phyloP scores from a whole-genome alignment of 2,797 vertebrate genomes.

The Hippoglossus hippoglossus region DNA sequence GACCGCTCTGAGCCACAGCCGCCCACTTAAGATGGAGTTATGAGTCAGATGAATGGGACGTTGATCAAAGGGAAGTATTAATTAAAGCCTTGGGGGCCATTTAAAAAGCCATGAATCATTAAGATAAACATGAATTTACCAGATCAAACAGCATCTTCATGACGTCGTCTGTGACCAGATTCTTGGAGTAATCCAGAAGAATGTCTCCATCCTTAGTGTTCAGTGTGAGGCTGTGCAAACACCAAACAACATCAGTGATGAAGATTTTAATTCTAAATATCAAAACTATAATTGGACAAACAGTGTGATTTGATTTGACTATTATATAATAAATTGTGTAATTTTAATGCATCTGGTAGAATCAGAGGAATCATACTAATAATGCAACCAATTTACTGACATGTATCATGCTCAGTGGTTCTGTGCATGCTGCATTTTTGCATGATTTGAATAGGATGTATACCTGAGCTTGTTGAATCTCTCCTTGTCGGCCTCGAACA shows the following conservation, averaged over 20 bases:
- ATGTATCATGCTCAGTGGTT: not conserved
- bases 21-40: not conserved
- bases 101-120: not conserved
- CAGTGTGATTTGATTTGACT: not conserved
- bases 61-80: not conserved
- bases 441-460: not conserved
- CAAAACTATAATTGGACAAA: not conserved
- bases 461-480: constrained; percentile 93
- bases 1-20: too few species aligned
- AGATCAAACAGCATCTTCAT: constrained; percentile 92
- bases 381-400: not conserved
- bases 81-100: not conserved
- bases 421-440: not conserved
- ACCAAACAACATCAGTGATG: constrained; percentile 24
- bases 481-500: constrained; percentile 90
- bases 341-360: not conserved
- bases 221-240: constrained; percentile 85
- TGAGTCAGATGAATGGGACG: not conserved
- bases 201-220: constrained; percentile 92
- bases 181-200: constrained; percentile 97
- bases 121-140: constrained; percentile 80
- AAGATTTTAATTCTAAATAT: not conserved
- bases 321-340: not conserved
- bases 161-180: constrained; percentile 92
- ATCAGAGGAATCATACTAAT: not conserved